phyloP scores from a whole-genome alignment of 2,113 vertebrate species.

The Percopsis transmontana region DNA sequence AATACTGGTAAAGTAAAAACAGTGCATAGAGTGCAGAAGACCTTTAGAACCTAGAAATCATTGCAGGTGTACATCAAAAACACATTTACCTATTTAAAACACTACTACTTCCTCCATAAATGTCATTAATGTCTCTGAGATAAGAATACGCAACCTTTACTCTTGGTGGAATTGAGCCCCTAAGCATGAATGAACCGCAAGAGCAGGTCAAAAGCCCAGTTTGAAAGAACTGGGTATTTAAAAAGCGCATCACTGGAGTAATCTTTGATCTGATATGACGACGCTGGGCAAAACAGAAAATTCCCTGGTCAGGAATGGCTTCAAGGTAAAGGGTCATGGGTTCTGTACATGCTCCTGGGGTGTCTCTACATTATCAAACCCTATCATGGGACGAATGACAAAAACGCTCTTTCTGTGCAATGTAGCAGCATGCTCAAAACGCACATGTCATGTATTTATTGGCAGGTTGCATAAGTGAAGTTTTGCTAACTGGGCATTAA shows the following conservation, averaged over 20 bases:
- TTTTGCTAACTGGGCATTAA: constrained; percentile 4
- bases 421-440: constrained; percentile 25
- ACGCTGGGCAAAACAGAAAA: constrained; percentile 31
- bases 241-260: constrained; percentile 11
- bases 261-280: constrained; percentile 29
- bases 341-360: not conserved
- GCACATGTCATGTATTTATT: constrained; percentile 32
- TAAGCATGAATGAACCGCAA: constrained; percentile 42
- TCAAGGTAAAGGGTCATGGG: constrained; percentile 13
- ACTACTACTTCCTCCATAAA: constrained; percentile 27
- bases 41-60: not conserved
- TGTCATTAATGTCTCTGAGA: constrained; percentile 23
- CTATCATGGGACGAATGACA: constrained; percentile 28
- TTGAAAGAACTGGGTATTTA: constrained; percentile 16
- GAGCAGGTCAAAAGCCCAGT: constrained; percentile 15
- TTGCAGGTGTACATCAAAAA: constrained; percentile 16
- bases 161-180: constrained; percentile 34
- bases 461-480: constrained; percentile 5
- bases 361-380: not conserved
- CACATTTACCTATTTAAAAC: constrained; percentile 26
- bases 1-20: constrained; percentile 17
- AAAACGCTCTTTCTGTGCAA: constrained; percentile 25
- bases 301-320: constrained; percentile 24
- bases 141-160: constrained; percentile 18
- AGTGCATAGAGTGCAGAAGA: constrained; percentile 1